These are phyloP conservation scores for Hypena proboscidalis DNA, from an alignment of 2,888 invertebrate genomes.

Conservation along the genomic window DNA sequence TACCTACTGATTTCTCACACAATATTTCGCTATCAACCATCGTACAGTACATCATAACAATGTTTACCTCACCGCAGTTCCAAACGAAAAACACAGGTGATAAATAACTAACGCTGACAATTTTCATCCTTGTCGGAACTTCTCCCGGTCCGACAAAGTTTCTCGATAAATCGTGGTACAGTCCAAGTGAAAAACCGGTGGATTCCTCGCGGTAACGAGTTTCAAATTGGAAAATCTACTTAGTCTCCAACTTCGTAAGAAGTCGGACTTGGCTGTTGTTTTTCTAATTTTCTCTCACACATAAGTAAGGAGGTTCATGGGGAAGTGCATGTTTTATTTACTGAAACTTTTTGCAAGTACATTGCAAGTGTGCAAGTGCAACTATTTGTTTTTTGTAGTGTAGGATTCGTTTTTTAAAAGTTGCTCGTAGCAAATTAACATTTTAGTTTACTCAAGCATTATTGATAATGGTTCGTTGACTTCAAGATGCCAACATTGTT, in stretches of 20 bases:
- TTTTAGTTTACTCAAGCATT: no score
- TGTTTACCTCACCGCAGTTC: no score
- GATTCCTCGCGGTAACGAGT: constrained; percentile 61
- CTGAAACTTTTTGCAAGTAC: no score
- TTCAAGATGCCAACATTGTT: no score
- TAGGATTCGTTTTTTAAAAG: no score
- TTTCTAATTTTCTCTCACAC: constrained; percentile 53
- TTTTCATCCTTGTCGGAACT: constrained; percentile 57
- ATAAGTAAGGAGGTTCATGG: constrained; percentile 14
- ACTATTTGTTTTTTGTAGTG: no score
- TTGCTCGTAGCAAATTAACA: no score
- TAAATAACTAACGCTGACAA: constrained; percentile 64
- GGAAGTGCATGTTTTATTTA: constrained; percentile 2
- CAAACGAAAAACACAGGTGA: constrained; percentile 14
- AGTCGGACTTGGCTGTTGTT: constrained; percentile 33
- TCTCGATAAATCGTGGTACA: constrained; percentile 64
- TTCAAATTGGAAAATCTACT: constrained; percentile 79
- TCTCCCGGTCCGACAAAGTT: constrained; percentile 55
- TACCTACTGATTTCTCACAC: no score
- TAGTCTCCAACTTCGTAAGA: constrained; percentile 51
- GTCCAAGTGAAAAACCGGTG: constrained; percentile 70
- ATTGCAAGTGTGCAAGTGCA: no score
- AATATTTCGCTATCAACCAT: no score
- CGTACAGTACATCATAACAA: no score
- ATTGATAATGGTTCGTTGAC: no score